phyloP scores from a whole-genome alignment of 2,113 vertebrate species.

The Arizona elegans region DNA sequence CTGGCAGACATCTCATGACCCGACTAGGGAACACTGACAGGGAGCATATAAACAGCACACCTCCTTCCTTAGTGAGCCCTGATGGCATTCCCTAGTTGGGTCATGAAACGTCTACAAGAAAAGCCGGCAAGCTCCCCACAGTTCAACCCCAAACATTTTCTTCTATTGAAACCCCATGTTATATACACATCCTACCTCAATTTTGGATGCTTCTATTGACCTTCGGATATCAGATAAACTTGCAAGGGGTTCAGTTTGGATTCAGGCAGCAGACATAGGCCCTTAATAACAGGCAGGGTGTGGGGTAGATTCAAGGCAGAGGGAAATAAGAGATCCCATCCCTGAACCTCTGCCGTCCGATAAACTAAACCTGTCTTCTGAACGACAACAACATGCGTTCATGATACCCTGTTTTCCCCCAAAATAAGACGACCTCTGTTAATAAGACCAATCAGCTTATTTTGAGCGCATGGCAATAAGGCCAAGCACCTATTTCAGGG shows the following conservation, averaged over 20 bases:
- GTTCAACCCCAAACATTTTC: neutral
- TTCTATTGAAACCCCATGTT: neutral
- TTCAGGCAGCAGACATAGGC: too few species aligned
- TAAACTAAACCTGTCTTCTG: neutral
- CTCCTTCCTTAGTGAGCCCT: too few species aligned
- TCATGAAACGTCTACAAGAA: too few species aligned
- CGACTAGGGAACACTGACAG: too few species aligned
- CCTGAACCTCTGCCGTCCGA: too few species aligned
- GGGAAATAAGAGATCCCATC: neutral
- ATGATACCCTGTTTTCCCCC: neutral
- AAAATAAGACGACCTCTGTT: too few species aligned
- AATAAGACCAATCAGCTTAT: too few species aligned
- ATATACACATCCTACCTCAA: neutral
- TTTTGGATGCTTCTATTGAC: neutral
- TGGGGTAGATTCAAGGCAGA: neutral
- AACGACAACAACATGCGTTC: rapidly evolving
- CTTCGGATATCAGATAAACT: neutral
- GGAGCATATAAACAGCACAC: too few species aligned
- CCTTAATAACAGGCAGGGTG: neutral
- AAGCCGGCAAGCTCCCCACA: neutral
- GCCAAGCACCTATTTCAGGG: too few species aligned
- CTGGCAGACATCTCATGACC: too few species aligned
- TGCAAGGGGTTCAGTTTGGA: neutral
- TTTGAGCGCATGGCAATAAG: too few species aligned
- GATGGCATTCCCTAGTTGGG: too few species aligned